phyloP scores from a whole-genome alignment of 2,113 vertebrate genomes.

The Cyrtonyx montezumae region DNA sequence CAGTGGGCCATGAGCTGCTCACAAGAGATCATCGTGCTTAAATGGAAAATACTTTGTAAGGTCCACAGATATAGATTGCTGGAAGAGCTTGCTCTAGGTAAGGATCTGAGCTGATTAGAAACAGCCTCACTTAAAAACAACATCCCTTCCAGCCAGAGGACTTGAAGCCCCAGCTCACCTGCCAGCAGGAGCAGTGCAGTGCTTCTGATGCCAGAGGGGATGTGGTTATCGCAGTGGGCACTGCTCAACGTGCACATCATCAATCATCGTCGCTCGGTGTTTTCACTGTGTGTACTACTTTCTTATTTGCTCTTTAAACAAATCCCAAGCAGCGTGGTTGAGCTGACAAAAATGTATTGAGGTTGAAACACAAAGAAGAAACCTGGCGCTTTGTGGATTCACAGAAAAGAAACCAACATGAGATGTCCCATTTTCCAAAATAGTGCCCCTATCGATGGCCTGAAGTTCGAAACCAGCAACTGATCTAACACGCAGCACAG shows the following conservation, averaged over 20 bases:
- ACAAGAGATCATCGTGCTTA: not conserved
- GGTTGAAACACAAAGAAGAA: not conserved
- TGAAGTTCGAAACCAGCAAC: not conserved
- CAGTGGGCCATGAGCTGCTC: not conserved
- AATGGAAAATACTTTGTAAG: not conserved
- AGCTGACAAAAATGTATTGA: constrained; percentile 1
- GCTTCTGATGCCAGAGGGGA: not conserved
- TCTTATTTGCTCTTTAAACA: constrained; percentile 11
- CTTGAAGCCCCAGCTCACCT: not conserved
- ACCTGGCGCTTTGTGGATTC: not conserved
- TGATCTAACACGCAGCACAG: not conserved
- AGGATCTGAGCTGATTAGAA: not conserved
- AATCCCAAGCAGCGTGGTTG: not conserved
- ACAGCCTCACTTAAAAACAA: not conserved
- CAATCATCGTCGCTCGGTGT: not conserved
- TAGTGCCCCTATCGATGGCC: not conserved
- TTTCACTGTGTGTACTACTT: not conserved
- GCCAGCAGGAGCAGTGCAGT: not conserved
- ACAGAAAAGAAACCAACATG: not conserved
- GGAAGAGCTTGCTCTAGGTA: not conserved
- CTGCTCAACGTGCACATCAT: not conserved
- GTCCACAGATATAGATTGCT: not conserved
- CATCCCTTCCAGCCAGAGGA: not conserved
- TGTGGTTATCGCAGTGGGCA: not conserved
- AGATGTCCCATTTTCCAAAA: not conserved